These are phyloP conservation scores for Centropus unirufus DNA, from an alignment of 2,113 vertebrate genomes.

Conservation along the genomic window DNA sequence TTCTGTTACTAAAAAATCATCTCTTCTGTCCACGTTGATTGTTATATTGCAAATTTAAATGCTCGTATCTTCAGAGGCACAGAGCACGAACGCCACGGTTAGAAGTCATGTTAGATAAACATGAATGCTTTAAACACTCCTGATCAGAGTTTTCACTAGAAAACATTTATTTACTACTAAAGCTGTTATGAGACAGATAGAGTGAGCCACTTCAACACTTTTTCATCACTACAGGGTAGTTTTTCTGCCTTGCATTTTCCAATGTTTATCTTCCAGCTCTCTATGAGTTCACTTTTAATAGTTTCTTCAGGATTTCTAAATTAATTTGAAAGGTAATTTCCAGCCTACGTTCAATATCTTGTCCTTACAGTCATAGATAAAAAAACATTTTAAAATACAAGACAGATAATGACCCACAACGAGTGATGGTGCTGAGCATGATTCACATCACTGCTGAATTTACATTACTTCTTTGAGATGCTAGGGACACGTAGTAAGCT, in stretches of 20 bases:
- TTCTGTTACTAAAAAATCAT: background rate
- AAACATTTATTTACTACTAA: background rate
- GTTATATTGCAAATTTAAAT: background rate
- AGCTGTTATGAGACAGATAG: background rate
- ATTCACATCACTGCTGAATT: background rate
- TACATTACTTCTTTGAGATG: background rate
- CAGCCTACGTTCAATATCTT: background rate
- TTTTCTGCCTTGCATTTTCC: slow-evolving; percentile 1
- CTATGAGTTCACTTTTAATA: slow-evolving; percentile 27
- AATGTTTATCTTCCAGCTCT: slow-evolving; percentile 49
- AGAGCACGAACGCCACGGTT: background rate
- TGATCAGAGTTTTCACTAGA: background rate
- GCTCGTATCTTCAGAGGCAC: background rate
- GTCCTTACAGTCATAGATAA: background rate
- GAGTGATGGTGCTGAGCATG: background rate
- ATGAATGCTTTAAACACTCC: background rate
- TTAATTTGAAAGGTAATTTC: slow-evolving; percentile 54
- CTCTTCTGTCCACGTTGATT: background rate
- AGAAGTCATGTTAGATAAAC: background rate
- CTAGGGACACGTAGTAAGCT: background rate
- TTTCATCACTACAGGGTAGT: background rate
- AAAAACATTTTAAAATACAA: background rate
- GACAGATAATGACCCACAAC: background rate
- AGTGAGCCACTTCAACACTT: background rate
- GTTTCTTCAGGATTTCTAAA: slow-evolving; percentile 50